These are phyloP conservation scores for Seira sanloemensis DNA, from an alignment of 2,888 invertebrate genomes.

Conservation along the genomic window DNA sequence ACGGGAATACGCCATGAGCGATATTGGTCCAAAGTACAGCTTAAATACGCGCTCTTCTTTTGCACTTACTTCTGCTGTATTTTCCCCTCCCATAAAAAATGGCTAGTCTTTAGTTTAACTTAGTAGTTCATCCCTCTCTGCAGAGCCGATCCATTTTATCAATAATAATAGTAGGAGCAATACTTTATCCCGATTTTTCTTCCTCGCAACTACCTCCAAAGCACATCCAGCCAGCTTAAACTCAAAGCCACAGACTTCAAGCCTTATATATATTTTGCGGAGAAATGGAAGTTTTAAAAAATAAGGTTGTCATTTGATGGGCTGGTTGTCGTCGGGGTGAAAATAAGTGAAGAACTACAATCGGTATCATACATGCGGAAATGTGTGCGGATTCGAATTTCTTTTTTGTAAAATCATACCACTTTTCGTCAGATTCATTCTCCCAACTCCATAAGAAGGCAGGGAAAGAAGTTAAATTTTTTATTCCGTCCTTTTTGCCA, in stretches of 20 bases:
- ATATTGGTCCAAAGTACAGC: not conserved
- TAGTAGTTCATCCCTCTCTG: not conserved
- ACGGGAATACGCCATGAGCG: not conserved
- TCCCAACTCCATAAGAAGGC: not conserved
- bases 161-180: constrained; percentile 37
- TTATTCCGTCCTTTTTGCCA: not conserved
- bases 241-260: no score
- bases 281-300: no score
- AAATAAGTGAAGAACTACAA: not conserved
- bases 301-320: constrained; percentile 1
- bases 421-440: no score
- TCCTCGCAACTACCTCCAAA: not conserved
- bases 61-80: not conserved
- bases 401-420: no score
- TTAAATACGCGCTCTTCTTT: no score
- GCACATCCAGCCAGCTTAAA: no score
- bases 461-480: not conserved
- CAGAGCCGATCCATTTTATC: constrained; percentile 9
- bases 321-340: not conserved
- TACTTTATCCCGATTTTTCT: constrained; percentile 43
- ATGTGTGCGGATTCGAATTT: no score
- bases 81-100: not conserved
- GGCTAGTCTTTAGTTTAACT: constrained; percentile 3
- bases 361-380: no score
- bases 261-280: no score